Conservation (phyloP, 2,113 vertebrate species). For the Xenopus laevis region DNA sequence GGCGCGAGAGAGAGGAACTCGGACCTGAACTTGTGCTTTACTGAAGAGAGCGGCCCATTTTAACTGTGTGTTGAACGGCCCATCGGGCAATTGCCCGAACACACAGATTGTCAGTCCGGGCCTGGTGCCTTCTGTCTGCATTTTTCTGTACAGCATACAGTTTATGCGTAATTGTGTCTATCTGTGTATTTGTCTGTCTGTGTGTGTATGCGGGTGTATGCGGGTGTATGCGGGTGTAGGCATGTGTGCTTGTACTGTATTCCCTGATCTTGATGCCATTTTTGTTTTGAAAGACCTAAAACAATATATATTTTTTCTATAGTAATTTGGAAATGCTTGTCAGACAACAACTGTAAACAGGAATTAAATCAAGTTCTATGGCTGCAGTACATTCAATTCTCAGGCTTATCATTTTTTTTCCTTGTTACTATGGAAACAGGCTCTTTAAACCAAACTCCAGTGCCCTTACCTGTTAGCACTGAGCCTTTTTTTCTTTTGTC, state of each 20-base stretch:
- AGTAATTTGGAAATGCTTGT: conserved; percentile 34
- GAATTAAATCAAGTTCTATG: conserved; percentile 38
- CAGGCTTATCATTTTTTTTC: conserved; percentile 28
- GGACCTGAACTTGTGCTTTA: too few relatives aligned
- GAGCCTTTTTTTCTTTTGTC: background rate
- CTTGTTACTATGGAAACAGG: conserved; percentile 37
- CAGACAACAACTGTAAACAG: conserved; percentile 36
- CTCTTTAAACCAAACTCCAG: conserved; percentile 18
- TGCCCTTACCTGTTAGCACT: conserved; percentile 38
- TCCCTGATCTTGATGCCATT: conserved; percentile 22
- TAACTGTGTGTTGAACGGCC: too few relatives aligned
- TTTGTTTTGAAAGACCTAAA: conserved; percentile 27
- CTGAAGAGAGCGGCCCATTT: too few relatives aligned
- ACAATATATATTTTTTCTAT: conserved; percentile 20
- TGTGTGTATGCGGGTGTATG: too few relatives aligned
- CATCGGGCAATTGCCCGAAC: too few relatives aligned
- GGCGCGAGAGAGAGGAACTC: too few relatives aligned
- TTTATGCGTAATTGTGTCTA: too few relatives aligned
- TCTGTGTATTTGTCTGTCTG: too few relatives aligned
- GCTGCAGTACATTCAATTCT: conserved; percentile 19
- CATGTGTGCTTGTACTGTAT: background rate
- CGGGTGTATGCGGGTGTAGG: too few relatives aligned
- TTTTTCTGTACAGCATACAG: too few relatives aligned
- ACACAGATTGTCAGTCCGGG: too few relatives aligned
- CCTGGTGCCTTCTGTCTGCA: too few relatives aligned